A percentile compares a stretch with the other conserved stretches of the same genome.
Evolutionary conservation across 30 jellyfish, hydroid and myxozoan species (phyloP).

Genomic region (Rhopilema esculentum): DNA sequence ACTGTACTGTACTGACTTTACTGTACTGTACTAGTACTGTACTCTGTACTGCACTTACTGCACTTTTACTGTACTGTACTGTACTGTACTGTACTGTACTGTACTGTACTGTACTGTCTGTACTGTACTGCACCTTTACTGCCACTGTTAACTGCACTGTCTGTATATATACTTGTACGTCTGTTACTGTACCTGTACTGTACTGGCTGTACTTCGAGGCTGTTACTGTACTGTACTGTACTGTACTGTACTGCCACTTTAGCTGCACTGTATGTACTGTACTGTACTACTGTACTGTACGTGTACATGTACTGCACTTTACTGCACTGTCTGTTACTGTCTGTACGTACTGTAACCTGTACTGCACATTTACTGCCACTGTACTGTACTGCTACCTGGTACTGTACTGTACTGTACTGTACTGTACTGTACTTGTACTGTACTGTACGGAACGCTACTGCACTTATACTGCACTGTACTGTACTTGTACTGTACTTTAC

Average conservation of each 20-base stretch:
- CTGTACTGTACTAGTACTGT: no score
- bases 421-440: no score
- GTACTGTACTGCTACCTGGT: not conserved
- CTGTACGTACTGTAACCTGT: not conserved
- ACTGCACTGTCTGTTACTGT: not conserved
- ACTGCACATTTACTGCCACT: not conserved
- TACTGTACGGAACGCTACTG: no score
- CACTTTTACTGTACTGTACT: conserved; percentile 7
- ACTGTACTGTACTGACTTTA: no score
- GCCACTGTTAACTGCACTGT: no score
- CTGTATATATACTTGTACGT: no score
- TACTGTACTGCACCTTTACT: no score
- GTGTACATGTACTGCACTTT: not conserved
- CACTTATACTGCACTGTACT: no score
- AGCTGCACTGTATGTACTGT: not conserved
- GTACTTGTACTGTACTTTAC: no score
- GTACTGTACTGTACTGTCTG: conserved; percentile 35
- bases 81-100: conserved; percentile 27
- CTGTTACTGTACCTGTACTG: no score
- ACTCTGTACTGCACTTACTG: not conserved
- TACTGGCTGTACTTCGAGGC: no score
- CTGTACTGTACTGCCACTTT: conserved; percentile 9
- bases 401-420: conserved; percentile 3
- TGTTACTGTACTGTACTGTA: conserved; percentile 27
- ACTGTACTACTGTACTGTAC: not conserved